phyloP scores from a whole-genome alignment of 2,113 vertebrate genomes.

The Promerops cafer region DNA sequence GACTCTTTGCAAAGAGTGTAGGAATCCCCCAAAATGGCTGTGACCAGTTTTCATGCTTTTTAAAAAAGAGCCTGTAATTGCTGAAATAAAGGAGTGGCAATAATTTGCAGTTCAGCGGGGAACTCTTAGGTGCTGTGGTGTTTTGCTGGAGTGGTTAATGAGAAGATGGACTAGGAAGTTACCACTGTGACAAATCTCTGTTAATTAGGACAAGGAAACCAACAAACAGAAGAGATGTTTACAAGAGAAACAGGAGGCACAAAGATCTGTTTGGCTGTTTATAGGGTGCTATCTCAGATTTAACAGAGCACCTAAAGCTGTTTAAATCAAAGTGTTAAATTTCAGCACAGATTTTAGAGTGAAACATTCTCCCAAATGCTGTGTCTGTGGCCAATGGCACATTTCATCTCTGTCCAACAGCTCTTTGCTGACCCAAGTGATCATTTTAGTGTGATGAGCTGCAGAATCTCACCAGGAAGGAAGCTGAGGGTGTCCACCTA shows the following conservation, averaged over 20 bases:
- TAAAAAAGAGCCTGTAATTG: not conserved
- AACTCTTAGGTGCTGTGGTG: not conserved
- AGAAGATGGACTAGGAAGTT: not conserved
- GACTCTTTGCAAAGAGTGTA: not conserved
- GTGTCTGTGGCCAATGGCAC: fast-evolving
- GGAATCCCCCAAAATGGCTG: not conserved
- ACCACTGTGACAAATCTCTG: not conserved
- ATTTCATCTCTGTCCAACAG: not conserved
- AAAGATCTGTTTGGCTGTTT: not conserved
- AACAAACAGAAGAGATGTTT: not conserved
- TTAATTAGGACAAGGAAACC: not conserved
- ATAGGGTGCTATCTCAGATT: not conserved
- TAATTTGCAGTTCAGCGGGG: constrained; percentile 10
- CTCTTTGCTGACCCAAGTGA: not conserved
- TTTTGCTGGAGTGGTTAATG: not conserved
- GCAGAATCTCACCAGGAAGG: not conserved
- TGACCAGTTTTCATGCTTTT: not conserved
- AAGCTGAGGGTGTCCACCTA: not conserved
- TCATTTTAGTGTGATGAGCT: not conserved
- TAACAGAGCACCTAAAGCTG: not conserved
- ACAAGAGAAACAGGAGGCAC: not conserved
- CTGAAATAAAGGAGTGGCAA: not conserved
- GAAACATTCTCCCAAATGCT: not conserved
- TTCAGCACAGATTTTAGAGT: not conserved
- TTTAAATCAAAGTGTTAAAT: not conserved